Evolutionary conservation across 2,113 vertebrate genomes (phyloP), one percentile per base, ranked within the genome.

Genomic region (Hucho hucho): DNA sequence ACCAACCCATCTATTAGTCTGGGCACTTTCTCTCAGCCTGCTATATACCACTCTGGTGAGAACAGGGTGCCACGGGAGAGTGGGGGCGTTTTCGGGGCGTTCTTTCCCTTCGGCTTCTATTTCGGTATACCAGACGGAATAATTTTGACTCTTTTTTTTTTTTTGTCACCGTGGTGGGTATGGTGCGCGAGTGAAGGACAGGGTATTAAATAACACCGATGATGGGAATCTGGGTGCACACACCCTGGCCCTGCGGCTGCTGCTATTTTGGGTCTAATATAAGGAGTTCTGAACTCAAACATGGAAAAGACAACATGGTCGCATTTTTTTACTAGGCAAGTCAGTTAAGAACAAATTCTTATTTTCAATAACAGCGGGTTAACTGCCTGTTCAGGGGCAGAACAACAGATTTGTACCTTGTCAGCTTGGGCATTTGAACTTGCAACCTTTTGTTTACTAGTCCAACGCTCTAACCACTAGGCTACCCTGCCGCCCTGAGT

Each of bases 221-320:
- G 78, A 86, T 79, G 79, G 75, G 63, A 72, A 79, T 79, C 70
- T 77, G 49, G 69, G 74, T 75, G 13, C 22, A 69, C 77, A 81
- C 78, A 59, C 80, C 76, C 81, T 59, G 58, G 58, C 4, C 58
- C 58, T 22, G 58, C n/a, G 79, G n/a, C 79, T 77, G n/a, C 79
- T 77, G 56, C 74, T 69, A 75, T 74, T 83, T 69, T 66, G 25
- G 49, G 65, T 67, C 73, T 68, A 75, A 77, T 76, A 65, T 78
- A 79, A 77, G 59, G 24, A 72, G 64, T 58, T 79, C 66, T 32
- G 6, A 76, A 76, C 28, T 73, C 70, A 82, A 81, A 87, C 75
- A 77, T 82, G 80, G 82, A 84, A 83, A 74, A 76, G 78, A 77
- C 79, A 83, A 87, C 74, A 79, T 49, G 32, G 68, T 78, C 74